Percentiles rank a stretch among this genome's conserved stretches.
These are phyloP conservation scores for Toxostoma redivivum DNA, from an alignment of 2,113 vertebrate species.

Conservation along the genomic window DNA sequence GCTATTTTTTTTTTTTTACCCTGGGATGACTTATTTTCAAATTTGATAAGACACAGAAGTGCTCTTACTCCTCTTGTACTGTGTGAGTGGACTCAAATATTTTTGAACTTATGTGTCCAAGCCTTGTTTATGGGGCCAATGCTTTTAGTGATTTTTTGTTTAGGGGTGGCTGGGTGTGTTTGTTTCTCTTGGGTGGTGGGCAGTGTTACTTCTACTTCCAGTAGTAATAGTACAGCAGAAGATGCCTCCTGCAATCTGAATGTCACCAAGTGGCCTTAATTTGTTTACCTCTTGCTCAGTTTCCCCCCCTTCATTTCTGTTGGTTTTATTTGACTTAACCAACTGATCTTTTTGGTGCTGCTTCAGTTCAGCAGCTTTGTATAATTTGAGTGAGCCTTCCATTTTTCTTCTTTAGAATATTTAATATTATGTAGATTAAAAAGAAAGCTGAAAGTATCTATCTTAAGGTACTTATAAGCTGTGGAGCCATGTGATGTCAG, in stretches of 20 bases:
- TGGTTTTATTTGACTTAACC: not conserved
- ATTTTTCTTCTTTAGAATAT: not conserved
- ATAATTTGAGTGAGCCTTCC: not conserved
- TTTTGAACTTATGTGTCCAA: not conserved
- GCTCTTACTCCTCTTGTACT: not conserved
- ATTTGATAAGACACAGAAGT: not conserved
- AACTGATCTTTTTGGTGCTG: not conserved
- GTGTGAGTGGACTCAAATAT: not conserved
- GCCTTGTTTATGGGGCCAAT: not conserved
- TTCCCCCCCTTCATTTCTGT: not conserved
- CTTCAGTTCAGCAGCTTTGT: not conserved
- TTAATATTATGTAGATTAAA: not conserved
- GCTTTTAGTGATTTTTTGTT: not conserved
- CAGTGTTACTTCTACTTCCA: not conserved
- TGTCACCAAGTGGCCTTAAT: not conserved
- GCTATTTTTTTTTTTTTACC: rapidly evolving
- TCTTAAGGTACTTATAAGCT: not conserved
- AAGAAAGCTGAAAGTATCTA: not conserved
- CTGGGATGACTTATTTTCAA: not conserved
- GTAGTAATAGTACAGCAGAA: not conserved
- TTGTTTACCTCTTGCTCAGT: not conserved
- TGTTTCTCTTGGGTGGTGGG: not conserved
- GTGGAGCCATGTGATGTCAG: not conserved
- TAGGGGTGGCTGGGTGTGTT: not conserved
- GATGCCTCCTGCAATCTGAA: not conserved